These are phyloP conservation scores for Schizaphis graminum DNA, from an alignment of 2,888 invertebrate species.

Conservation along the genomic window DNA sequence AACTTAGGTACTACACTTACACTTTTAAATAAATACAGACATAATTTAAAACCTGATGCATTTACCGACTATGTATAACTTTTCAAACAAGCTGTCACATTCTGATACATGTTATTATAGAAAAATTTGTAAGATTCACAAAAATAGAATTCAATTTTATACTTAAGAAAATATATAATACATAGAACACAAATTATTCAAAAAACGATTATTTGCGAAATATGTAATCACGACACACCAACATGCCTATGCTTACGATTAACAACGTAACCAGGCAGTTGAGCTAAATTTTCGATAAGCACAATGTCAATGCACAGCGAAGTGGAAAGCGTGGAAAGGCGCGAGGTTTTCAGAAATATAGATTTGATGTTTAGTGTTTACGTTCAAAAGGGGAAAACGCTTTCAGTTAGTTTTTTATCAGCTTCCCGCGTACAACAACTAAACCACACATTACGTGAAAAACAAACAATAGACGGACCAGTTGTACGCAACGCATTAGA, in stretches of 20 bases:
- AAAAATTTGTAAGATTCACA: neutral
- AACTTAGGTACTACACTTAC: neutral
- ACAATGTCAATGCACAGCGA: neutral
- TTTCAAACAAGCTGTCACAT: neutral
- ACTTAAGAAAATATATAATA: neutral
- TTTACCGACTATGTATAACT: neutral
- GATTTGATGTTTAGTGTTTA: neutral
- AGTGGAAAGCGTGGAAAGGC: neutral
- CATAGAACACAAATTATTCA: neutral
- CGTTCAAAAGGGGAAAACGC: neutral
- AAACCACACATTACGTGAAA: conserved; percentile 44
- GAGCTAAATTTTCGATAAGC: neutral
- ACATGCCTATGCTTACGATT: neutral
- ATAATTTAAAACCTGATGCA: neutral
- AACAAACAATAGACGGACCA: conserved; percentile 44
- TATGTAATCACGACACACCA: neutral
- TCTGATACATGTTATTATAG: neutral
- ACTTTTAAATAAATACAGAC: neutral
- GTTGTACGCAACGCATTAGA: neutral
- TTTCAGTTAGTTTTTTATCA: conserved; percentile 54
- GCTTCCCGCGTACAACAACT: conserved; percentile 53
- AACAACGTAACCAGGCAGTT: neutral
- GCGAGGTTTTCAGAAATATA: conserved; percentile 4
- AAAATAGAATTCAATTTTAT: neutral
- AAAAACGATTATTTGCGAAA: neutral